Conservation (phyloP, 2,888 invertebrate genomes). For the Coenonympha glycerion region DNA sequence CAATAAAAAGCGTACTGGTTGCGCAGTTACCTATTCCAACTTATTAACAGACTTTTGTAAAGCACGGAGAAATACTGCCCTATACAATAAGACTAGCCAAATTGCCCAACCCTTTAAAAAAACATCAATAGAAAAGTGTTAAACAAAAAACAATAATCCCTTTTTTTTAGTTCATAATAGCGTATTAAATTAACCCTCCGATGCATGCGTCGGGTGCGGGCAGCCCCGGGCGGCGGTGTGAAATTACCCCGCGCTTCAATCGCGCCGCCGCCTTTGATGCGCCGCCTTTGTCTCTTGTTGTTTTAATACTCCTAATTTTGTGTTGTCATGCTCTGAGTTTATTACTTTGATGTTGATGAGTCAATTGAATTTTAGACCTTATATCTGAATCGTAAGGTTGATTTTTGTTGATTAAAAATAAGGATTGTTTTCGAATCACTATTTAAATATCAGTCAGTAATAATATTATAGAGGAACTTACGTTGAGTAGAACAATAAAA, state of each 20-base stretch:
- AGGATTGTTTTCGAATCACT: too few relatives aligned
- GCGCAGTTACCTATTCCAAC: too few relatives aligned
- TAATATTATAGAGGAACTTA: too few relatives aligned
- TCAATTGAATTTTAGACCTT: neutral
- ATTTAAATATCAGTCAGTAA: too few relatives aligned
- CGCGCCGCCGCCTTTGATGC: conserved; percentile 56
- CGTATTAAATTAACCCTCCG: conserved; percentile 18
- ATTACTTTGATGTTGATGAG: conserved; percentile 36
- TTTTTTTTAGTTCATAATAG: conserved; percentile 11
- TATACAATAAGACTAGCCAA: neutral
- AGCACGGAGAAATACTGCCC: too few relatives aligned
- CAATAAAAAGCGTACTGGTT: too few relatives aligned
- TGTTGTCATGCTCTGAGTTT: conserved; percentile 71
- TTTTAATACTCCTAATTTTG: conserved; percentile 66
- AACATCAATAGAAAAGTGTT: conserved; percentile 9
- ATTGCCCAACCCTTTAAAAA: conserved; percentile 5
- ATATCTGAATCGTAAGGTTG: too few relatives aligned
- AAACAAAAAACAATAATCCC: conserved; percentile 11
- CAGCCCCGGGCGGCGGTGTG: conserved; percentile 52
- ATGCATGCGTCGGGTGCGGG: conserved; percentile 29
- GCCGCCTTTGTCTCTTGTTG: conserved; percentile 68
- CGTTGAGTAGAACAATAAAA: too few relatives aligned
- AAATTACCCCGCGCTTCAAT: conserved; percentile 64
- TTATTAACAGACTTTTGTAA: too few relatives aligned
- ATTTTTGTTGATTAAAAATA: too few relatives aligned